phyloP scores from a whole-genome alignment of 2,113 vertebrate species.

The Sisor rabdophorus region DNA sequence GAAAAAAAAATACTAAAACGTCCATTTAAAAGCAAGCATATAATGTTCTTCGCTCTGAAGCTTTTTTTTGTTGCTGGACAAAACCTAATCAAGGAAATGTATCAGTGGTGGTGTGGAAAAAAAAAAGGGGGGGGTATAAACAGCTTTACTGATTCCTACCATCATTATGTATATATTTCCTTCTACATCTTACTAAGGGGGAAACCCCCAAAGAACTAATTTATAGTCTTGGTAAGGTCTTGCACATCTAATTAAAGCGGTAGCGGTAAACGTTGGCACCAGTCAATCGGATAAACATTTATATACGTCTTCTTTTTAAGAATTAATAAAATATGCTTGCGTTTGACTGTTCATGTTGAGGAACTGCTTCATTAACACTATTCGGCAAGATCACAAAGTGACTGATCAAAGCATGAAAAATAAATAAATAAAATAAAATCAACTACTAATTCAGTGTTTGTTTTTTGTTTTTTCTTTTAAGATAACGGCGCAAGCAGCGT shows the following conservation, averaged over 20 bases:
- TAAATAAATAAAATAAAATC: constrained; percentile 51
- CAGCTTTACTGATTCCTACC: neutral
- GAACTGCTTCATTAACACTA: constrained; percentile 15
- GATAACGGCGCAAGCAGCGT: constrained; percentile 43
- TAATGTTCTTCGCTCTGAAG: neutral
- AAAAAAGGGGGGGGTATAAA: neutral
- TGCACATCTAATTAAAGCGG: constrained; percentile 1
- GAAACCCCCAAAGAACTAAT: neutral
- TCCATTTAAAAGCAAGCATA: neutral
- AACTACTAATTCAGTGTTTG: constrained; percentile 55
- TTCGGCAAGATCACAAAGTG: constrained; percentile 9
- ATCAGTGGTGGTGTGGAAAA: no score
- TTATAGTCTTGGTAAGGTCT: neutral
- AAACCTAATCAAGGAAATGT: neutral
- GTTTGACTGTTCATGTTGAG: constrained; percentile 6
- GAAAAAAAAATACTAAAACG: no score
- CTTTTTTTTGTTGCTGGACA: neutral
- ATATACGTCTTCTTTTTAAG: constrained; percentile 5
- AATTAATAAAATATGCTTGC: neutral
- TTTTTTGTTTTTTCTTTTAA: constrained; percentile 45
- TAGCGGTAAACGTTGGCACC: neutral
- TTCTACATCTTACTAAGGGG: neutral
- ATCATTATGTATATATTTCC: constrained; percentile 11
- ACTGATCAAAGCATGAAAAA: constrained; percentile 48
- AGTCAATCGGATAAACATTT: constrained; percentile 1